These are phyloP conservation scores for Drosophila suboccidentalis DNA, from an alignment of 2,888 invertebrate genomes.

Conservation along the genomic window DNA sequence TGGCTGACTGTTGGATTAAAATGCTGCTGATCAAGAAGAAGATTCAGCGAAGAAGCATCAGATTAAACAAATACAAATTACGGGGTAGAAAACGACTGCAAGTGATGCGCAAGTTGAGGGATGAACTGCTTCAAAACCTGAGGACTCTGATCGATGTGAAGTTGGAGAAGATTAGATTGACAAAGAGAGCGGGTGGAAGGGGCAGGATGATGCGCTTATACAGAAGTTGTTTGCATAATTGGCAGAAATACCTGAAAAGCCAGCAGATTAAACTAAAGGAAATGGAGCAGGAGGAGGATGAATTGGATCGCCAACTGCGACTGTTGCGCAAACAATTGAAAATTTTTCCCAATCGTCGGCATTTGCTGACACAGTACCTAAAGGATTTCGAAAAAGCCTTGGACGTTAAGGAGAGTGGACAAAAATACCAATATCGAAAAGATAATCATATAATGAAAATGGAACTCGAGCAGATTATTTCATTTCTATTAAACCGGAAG, in stretches of 20 bases:
- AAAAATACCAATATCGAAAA: not conserved
- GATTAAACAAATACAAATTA: conserved; percentile 15
- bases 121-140: conserved; percentile 23
- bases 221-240: conserved; percentile 29
- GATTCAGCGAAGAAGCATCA: conserved; percentile 27
- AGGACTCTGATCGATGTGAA: conserved; percentile 8
- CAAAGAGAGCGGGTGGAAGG: not conserved
- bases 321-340: conserved; percentile 31
- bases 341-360: not conserved
- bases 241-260: conserved; percentile 17
- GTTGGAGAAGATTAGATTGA: not conserved
- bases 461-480: not conserved
- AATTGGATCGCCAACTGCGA: conserved; percentile 4
- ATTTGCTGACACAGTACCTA: conserved; percentile 10
- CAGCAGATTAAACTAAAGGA: conserved; percentile 19
- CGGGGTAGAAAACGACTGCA: conserved; percentile 12
- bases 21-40: conserved; percentile 28
- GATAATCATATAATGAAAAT: not conserved
- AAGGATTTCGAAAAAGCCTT: conserved; percentile 2
- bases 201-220: conserved; percentile 18
- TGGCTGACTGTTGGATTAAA: conserved; percentile 14
- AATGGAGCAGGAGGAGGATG: conserved; percentile 11
- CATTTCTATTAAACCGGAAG: not conserved
- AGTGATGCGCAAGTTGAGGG: conserved; percentile 27
- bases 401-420: not conserved